Base-by-base conservation (phyloP, 1,140 invertebrate genomes). In the Dufourea novaeangliae region DNA sequence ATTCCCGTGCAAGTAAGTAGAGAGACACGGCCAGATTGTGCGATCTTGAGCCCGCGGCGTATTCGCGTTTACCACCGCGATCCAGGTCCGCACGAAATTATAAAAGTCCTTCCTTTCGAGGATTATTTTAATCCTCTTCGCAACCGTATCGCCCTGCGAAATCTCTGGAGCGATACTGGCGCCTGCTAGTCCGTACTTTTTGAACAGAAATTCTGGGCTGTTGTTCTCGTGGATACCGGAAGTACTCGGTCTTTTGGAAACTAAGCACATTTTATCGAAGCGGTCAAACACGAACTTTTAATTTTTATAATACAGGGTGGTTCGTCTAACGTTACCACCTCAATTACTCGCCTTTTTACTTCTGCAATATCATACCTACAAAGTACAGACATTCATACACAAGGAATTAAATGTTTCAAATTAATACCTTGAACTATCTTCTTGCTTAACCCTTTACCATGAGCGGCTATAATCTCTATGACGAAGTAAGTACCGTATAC, bases 1-100 rank as follows among this genome's bases (percentile, higher is more conserved):
- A 76, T 83, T 84, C 67, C 72, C 82, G 69, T 29, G 64, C 64
- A 73, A 67, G 70, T 56, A 84, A 76, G n/a, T n/a, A n/a, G n/a
- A n/a, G n/a, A 84, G 77, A 83, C 80, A 79, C 59, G 71, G 71
- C 66, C 70, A 75, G 80, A 84, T 83, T 72, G 71, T 72, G 67
- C 71, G 82, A 84, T 83, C 80, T 84, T 67, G 32, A 57, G 46
- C 57, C 46, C 74, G 56, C 41, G 54, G 77, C 50, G 54, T 67
- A 54, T 84, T 79, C 70, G 66, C 66, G 79, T 84, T n/a, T 61
- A 41, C 75, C 57, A 62, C 80, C 59, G 80, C 63, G 74, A 75
- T 71, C 77, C 59, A 17, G 59, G 34, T n/a, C 22, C 54, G 66
- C 73, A 32, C 46, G 74, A 73, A 63, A 76, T 67, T 82, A 57